These are phyloP conservation scores for Actinopyga echinites DNA, from an alignment of 53 echinoderm and acorn worm genomes.

Conservation along the genomic window DNA sequence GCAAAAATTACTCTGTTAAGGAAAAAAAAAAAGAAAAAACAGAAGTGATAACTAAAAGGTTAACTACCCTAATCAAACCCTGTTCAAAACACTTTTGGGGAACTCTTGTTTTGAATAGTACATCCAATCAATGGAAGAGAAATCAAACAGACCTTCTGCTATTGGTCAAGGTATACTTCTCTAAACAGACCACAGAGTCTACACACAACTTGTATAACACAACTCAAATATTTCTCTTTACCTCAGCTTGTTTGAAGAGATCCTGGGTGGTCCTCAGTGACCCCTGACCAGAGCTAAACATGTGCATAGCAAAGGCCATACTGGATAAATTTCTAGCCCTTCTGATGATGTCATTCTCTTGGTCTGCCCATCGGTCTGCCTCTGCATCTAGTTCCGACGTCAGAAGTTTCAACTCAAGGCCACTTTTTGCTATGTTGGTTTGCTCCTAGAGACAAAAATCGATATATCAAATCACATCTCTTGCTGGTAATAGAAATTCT, in stretches of 20 bases:
- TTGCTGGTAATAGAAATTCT: too few relatives aligned
- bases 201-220: neutral
- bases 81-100: too few relatives aligned
- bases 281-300: slow-evolving; percentile 93
- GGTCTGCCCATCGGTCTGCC: slow-evolving; percentile 92
- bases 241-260: slow-evolving; percentile 98
- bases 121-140: neutral
- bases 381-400: slow-evolving; percentile 95
- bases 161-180: too few relatives aligned
- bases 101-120: too few relatives aligned
- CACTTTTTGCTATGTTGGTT: slow-evolving; percentile 81
- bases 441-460: slow-evolving; percentile 65
- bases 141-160: too few relatives aligned
- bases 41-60: too few relatives aligned
- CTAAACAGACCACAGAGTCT: too few relatives aligned
- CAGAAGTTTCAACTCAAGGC: slow-evolving; percentile 93
- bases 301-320: slow-evolving; percentile 97
- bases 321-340: slow-evolving; percentile 97
- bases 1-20: too few relatives aligned
- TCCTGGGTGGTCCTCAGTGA: slow-evolving; percentile 93
- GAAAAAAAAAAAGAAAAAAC: too few relatives aligned
- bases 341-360: slow-evolving; percentile 87
- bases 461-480: too few relatives aligned
- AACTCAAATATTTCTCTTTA: slow-evolving; percentile 14
- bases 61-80: too few relatives aligned